A percentile compares a stretch with the other conserved stretches of the same genome.
These are phyloP conservation scores for Globia sparganii DNA, from an alignment of 2,888 invertebrate genomes.

Conservation along the genomic window DNA sequence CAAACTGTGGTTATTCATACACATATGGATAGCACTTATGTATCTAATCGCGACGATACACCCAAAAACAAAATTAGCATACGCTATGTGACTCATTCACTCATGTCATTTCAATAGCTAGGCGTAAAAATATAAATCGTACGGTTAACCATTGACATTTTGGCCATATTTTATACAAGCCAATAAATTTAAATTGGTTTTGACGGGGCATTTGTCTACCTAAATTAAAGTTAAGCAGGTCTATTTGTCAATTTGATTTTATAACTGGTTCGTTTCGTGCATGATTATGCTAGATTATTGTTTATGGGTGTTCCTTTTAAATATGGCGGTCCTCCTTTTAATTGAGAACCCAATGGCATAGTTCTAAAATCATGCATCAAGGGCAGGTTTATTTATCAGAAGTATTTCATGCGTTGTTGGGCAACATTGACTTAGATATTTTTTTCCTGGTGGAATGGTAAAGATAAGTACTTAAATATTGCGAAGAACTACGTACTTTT, in stretches of 20 bases:
- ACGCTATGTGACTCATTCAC: slow-evolving; percentile 42
- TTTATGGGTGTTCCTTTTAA: slow-evolving; percentile 38
- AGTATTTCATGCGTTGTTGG: neutral
- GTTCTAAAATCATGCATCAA: neutral
- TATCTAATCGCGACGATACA: slow-evolving; percentile 74
- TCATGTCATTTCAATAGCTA: slow-evolving; percentile 25
- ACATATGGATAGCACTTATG: slow-evolving; percentile 72
- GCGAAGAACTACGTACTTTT: neutral
- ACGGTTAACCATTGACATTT: slow-evolving; percentile 39
- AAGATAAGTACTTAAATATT: neutral
- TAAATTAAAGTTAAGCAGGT: slow-evolving; percentile 40
- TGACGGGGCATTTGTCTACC: slow-evolving; percentile 48
- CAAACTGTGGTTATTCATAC: slow-evolving; percentile 62
- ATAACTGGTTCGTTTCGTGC: slow-evolving; percentile 32
- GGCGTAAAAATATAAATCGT: slow-evolving; percentile 19
- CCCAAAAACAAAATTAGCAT: slow-evolving; percentile 51
- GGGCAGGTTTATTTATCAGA: neutral
- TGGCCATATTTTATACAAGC: slow-evolving; percentile 31
- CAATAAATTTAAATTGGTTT: slow-evolving; percentile 53
- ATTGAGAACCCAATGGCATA: slow-evolving; percentile 4
- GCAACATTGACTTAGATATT: neutral
- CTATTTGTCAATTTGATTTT: slow-evolving; percentile 56
- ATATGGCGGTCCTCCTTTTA: neutral
- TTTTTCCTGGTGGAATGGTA: neutral
- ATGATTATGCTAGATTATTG: slow-evolving; percentile 38